These are phyloP conservation scores for Laspeyria flexula DNA, from an alignment of 2,888 invertebrate genomes.

Conservation along the genomic window DNA sequence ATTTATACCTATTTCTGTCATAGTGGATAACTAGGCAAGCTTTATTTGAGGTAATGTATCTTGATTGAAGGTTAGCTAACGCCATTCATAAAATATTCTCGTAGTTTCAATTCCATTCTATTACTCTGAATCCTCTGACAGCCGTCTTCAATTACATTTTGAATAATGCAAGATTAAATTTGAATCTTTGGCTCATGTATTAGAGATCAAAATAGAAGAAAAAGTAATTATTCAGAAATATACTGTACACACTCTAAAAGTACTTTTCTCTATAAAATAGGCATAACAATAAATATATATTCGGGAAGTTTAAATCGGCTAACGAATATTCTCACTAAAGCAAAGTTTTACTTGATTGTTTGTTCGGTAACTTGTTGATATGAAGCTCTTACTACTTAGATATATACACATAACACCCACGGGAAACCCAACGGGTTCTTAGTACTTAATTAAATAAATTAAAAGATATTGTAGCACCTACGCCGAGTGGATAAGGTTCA, in stretches of 20 bases:
- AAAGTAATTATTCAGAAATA: too few relatives aligned
- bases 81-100: neutral
- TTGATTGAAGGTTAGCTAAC: neutral
- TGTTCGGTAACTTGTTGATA: slow-evolving; percentile 3
- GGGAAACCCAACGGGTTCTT: slow-evolving; percentile 1
- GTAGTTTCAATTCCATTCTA: neutral
- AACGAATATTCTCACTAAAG: too few relatives aligned
- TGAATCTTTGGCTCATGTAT: neutral
- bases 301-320: too few relatives aligned
- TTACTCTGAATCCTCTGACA: neutral
- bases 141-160: neutral
- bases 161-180: neutral
- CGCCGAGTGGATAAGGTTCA: neutral
- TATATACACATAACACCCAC: neutral
- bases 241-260: too few relatives aligned
- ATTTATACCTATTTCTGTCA: too few relatives aligned
- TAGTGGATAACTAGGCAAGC: neutral
- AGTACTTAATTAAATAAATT: neutral
- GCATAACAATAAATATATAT: too few relatives aligned
- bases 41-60: neutral
- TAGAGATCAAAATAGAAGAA: too few relatives aligned
- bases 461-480: slow-evolving; percentile 1
- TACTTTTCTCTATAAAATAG: too few relatives aligned
- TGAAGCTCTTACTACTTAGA: neutral
- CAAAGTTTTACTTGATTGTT: neutral